Percentiles rank a stretch among this genome's conserved stretches.
phyloP scores from a whole-genome alignment of 2,888 invertebrate genomes.

The Unio delphinus region DNA sequence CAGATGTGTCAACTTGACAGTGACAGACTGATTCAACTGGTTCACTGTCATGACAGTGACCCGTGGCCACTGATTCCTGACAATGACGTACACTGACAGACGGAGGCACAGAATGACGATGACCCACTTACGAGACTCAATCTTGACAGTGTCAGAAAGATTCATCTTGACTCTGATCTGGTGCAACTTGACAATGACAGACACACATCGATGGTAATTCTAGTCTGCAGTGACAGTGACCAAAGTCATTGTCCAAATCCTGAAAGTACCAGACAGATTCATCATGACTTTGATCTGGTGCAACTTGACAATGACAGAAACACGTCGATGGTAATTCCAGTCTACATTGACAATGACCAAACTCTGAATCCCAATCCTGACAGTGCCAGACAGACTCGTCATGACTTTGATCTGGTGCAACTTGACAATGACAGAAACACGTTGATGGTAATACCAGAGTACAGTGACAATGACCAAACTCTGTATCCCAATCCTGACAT shows the following conservation, averaged over 20 bases:
- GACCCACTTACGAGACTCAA: constrained; percentile 1
- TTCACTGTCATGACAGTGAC: constrained; percentile 10
- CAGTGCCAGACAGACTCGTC: too few relatives aligned
- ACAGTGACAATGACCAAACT: background rate
- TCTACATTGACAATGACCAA: background rate
- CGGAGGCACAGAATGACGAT: constrained; percentile 5
- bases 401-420: background rate
- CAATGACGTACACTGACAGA: constrained; percentile 6
- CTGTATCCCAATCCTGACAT: background rate
- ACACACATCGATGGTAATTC: background rate
- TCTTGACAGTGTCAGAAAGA: too few relatives aligned
- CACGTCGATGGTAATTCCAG: constrained; percentile 7
- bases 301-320: constrained; percentile 1
- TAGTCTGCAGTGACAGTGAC: too few relatives aligned
- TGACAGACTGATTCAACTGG: constrained; percentile 8
- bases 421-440: constrained; percentile 12
- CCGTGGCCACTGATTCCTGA: constrained; percentile 2
- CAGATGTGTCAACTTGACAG: constrained; percentile 9
- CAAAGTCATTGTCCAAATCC: background rate
- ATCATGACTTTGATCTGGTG: constrained; percentile 13
- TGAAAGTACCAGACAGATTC: constrained; percentile 7
- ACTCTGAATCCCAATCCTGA: background rate
- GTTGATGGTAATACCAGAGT: background rate
- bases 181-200: constrained; percentile 11
- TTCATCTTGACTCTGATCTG: background rate